Percentiles rank a stretch among this genome's conserved stretches.
Evolutionary conservation across 2,113 vertebrate species (phyloP).

Genomic region (Stomatorhinus ivindoensis): DNA sequence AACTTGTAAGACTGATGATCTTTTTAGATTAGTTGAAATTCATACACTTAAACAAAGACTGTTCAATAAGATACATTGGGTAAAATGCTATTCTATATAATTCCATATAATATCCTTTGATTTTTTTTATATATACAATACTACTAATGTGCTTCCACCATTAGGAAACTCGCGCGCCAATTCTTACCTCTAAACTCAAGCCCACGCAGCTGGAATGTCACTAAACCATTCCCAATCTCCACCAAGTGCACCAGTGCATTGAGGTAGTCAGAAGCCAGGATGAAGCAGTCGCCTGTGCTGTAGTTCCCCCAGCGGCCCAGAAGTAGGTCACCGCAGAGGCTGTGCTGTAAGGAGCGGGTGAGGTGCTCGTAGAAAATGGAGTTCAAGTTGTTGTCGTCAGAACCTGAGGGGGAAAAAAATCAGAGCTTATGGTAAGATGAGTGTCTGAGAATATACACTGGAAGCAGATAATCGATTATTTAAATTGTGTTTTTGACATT

Average conservation of each 20-base stretch:
- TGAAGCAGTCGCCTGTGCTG: constrained; percentile 83
- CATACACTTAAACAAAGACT: background rate
- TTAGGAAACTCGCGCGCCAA: background rate
- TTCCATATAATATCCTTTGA: background rate
- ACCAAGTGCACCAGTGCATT: constrained; percentile 83
- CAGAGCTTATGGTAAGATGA: background rate
- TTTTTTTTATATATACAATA: background rate
- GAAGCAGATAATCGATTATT: background rate
- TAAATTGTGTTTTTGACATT: background rate
- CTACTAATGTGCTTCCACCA: background rate
- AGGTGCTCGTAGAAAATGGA: constrained; percentile 87
- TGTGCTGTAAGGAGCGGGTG: constrained; percentile 80
- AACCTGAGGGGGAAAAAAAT: constrained; percentile 46
- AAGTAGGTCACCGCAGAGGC: constrained; percentile 76
- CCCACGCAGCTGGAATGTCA: constrained; percentile 80
- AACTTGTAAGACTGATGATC: background rate
- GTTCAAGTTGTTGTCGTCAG: constrained; percentile 85
- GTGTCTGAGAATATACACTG: background rate
- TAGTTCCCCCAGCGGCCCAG: constrained; percentile 82
- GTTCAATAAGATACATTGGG: background rate
- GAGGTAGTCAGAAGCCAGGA: constrained; percentile 86
- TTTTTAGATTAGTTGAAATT: background rate
- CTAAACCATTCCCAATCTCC: constrained; percentile 80
- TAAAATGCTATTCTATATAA: background rate
- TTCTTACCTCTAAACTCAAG: constrained; percentile 77